Base-by-base conservation (phyloP, 2,797 vertebrate genomes). In the Pitangus sulphuratus region DNA sequence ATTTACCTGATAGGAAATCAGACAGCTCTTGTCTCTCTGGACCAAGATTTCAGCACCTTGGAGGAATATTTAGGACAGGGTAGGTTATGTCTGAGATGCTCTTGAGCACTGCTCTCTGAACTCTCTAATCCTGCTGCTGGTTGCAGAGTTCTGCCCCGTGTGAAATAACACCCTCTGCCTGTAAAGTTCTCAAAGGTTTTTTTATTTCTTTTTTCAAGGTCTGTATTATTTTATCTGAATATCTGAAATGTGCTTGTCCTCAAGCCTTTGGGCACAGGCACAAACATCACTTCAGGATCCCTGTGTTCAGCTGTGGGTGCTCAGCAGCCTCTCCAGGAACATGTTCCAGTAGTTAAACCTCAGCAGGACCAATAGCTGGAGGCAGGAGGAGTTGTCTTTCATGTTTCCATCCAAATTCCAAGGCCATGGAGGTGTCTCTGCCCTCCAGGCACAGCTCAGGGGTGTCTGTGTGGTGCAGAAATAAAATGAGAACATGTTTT, bases 211-310 rank as follows among this genome's bases (percentile, higher is more conserved):
- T 12, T 76, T 84, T 18, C 35, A 54, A 48, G n/a, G n/a, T 28
- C 26, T 66, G 2, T 31, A 8, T 53, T 37, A 17, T 75, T 77
- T 92, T 65, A 65, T 78, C 58, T 84, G 22, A 47, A 12, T 89
- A 90, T 77, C 85, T 82, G n/a, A 50, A 61, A 75, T 11, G 48
- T 48, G 64, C 54, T 64, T 70, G 33, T 60, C 76, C 72, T 54
- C 40, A 45, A 83, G 79, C 84, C 75, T 93, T 50, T 33, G 83
- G 80, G 80, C 76, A 70, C 20, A 7, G 15, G 54, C 84, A 86
- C 65, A 80, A 54, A 31, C 18, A 58, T 24, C 37, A 11, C 76
- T 79, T 33, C 64, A 57, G 62, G 58, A n/a, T 48, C 60, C 44
- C 58, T 80, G 6, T 75, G 28, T 79, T 76, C 85, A 94, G 83